These are phyloP conservation scores for Epizoanthus stellaris DNA, from an alignment of 92 coral and sea anemone genomes.

Conservation along the genomic window DNA sequence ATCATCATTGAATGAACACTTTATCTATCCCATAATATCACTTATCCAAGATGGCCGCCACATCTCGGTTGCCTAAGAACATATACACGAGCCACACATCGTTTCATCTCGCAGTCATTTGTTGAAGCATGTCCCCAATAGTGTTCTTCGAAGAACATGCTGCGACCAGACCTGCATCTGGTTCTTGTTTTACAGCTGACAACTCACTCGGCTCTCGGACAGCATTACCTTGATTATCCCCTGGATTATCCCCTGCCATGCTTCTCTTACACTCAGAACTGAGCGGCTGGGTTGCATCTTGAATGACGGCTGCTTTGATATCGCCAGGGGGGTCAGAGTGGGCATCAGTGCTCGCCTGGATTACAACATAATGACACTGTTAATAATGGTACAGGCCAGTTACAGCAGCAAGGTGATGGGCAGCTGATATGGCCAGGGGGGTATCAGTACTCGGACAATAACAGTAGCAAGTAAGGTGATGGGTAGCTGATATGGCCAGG, in stretches of 20 bases:
- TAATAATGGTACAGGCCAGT: too few relatives aligned
- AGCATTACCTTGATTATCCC: neutral
- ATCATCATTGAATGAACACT: too few relatives aligned
- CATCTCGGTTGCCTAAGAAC: neutral
- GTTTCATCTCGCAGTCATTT: neutral
- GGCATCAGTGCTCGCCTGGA: neutral
- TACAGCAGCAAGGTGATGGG: too few relatives aligned
- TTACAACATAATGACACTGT: neutral
- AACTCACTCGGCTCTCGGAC: neutral
- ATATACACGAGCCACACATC: neutral
- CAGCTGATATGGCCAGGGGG: too few relatives aligned
- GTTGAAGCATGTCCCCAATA: conserved; percentile 11
- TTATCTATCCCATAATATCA: too few relatives aligned
- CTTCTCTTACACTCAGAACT: neutral
- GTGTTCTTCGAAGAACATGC: conserved; percentile 15
- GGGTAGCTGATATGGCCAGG: too few relatives aligned
- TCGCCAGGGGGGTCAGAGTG: neutral
- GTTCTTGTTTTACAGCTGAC: conserved; percentile 2
- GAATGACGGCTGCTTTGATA: neutral
- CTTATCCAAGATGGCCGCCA: too few relatives aligned
- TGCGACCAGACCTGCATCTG: neutral
- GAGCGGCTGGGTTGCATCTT: neutral
- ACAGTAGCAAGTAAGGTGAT: too few relatives aligned
- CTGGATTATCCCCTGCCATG: neutral
- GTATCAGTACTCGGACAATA: too few relatives aligned